Evolutionary conservation across 2,797 vertebrate genomes (phyloP).

Genomic region (Notoglanidium macrostoma): DNA sequence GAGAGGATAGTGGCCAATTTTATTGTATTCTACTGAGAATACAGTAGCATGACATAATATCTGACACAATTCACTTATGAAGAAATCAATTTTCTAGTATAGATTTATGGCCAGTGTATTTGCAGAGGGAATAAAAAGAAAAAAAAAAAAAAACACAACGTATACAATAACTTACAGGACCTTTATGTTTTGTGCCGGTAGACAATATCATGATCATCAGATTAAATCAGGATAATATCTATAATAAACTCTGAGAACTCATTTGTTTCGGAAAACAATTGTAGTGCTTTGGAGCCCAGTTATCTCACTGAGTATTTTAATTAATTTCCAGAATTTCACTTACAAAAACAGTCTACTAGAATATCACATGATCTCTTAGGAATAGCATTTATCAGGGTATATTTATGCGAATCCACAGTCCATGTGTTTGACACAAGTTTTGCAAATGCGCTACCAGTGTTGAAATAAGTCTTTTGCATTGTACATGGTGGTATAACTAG

Average conservation of each 20-base stretch:
- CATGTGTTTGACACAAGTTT: background rate
- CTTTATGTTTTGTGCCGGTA: background rate
- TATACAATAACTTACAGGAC: background rate
- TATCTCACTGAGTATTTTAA: background rate
- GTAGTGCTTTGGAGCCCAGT: background rate
- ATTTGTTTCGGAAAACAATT: background rate
- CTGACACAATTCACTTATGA: conserved; percentile 9
- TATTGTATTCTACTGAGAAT: conserved; percentile 29
- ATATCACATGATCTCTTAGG: background rate
- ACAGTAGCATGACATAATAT: conserved; percentile 32
- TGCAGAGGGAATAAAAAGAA: background rate
- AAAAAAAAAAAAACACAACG: background rate
- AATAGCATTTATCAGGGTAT: background rate
- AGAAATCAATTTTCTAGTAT: conserved; percentile 21
- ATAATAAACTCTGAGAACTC: background rate
- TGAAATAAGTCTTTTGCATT: background rate
- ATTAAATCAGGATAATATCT: background rate
- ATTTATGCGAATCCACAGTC: background rate
- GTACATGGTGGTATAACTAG: background rate
- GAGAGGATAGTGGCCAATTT: conserved; percentile 34
- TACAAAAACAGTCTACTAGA: background rate
- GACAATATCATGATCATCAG: background rate
- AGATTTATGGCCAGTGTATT: conserved; percentile 18
- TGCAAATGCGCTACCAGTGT: background rate
- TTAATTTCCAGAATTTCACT: background rate